Evolutionary conservation across 37 sponge, comb jelly and placozoan species (phyloP).

Genomic region (Agelas oroides): DNA sequence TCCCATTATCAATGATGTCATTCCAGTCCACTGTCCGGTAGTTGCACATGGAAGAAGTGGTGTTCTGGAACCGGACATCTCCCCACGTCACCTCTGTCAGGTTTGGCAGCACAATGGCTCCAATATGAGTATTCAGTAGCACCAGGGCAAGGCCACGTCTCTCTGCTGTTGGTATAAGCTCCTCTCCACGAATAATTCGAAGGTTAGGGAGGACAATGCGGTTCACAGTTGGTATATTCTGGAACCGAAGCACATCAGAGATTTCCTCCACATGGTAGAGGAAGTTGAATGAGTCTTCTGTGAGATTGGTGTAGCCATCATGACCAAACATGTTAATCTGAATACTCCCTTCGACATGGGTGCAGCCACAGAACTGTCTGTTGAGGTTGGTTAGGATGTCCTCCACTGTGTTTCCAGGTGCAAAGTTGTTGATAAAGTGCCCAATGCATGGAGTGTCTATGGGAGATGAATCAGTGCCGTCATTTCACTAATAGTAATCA

Average conservation of each 20-base stretch:
- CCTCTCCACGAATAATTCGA: conserved; percentile 41
- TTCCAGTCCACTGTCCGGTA: conserved; percentile 50
- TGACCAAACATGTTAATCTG: conserved; percentile 2
- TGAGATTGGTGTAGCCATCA: background rate
- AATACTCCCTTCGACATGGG: conserved; percentile 33
- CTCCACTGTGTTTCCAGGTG: conserved; percentile 3
- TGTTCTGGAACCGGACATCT: conserved; percentile 7
- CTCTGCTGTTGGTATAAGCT: background rate
- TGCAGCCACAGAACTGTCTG: conserved; percentile 60
- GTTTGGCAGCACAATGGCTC: conserved; percentile 36
- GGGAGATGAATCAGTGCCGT: no score
- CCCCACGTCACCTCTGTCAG: conserved; percentile 58
- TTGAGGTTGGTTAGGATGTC: conserved; percentile 17
- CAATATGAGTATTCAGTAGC: background rate
- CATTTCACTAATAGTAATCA: no score
- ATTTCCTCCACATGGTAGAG: no score
- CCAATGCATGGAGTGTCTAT: conserved; percentile 10
- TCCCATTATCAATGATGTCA: conserved; percentile 48
- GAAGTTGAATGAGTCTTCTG: no score
- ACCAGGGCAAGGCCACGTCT: no score
- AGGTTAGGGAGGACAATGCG: conserved; percentile 56
- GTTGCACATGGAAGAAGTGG: no score
- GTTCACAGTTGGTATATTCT: conserved; percentile 13
- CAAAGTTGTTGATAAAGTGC: background rate
- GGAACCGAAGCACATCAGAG: no score